phyloP scores from a whole-genome alignment of 1,140 invertebrate genomes.

The Carcinoscorpius rotundicauda region DNA sequence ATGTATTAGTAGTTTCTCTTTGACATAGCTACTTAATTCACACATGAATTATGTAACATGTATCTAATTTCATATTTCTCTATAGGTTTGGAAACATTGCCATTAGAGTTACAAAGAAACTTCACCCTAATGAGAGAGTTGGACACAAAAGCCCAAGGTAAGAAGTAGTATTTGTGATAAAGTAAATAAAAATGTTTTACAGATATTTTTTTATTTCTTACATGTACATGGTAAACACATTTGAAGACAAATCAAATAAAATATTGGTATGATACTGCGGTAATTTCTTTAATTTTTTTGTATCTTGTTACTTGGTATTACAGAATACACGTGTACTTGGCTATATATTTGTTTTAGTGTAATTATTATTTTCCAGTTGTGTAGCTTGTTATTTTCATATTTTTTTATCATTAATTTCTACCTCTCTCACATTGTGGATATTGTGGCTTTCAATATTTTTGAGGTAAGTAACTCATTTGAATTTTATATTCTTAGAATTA shows the following conservation, averaged over 20 bases:
- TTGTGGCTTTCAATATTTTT: too few species aligned
- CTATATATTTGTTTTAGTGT: too few species aligned
- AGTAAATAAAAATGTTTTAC: conserved; percentile 4
- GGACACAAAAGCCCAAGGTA: conserved; percentile 65
- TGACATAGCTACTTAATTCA: background rate
- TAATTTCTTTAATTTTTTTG: too few species aligned
- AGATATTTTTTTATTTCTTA: background rate
- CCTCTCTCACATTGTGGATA: too few species aligned
- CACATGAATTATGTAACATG: background rate
- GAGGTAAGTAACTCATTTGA: too few species aligned
- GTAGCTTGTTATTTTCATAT: too few species aligned
- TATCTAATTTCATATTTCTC: conserved; percentile 18
- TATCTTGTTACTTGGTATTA: too few species aligned
- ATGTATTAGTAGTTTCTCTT: background rate
- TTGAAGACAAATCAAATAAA: background rate
- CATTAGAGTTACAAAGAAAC: conserved; percentile 85
- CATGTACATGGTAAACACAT: background rate
- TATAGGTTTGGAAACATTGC: conserved; percentile 79
- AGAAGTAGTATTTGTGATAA: background rate
- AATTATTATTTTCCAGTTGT: too few species aligned
- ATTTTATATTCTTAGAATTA: too few species aligned
- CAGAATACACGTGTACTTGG: too few species aligned
- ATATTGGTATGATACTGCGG: background rate
- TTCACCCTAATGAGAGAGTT: conserved; percentile 92
- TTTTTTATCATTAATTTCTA: too few species aligned